These are phyloP conservation scores for Drosophila simulans DNA, from an alignment of 1,140 invertebrate species.

Conservation along the genomic window DNA sequence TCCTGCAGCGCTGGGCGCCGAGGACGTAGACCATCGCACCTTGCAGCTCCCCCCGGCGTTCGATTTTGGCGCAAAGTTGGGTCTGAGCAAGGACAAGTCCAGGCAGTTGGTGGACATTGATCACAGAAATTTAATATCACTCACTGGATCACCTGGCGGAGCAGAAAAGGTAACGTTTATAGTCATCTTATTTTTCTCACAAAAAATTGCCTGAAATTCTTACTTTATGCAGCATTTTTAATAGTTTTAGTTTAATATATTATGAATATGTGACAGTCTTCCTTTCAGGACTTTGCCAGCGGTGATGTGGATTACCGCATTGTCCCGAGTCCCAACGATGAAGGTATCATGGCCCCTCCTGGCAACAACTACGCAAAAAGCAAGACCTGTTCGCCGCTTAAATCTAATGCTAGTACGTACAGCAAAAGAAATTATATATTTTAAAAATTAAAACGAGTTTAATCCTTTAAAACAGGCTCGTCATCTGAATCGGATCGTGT, in stretches of 20 bases:
- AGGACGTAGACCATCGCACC: constrained; percentile 87
- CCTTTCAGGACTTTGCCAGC: constrained; percentile 53
- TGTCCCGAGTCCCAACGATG: constrained; percentile 25
- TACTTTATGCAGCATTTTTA: too few species aligned
- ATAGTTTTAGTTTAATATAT: too few species aligned
- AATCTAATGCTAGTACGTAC: constrained; percentile 83
- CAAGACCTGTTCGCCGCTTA: constrained; percentile 77
- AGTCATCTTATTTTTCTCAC: neutral
- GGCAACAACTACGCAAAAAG: constrained; percentile 46
- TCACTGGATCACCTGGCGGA: constrained; percentile 89
- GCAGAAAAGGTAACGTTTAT: constrained; percentile 67
- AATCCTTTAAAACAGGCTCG: constrained; percentile 47
- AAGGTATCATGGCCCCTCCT: constrained; percentile 69
- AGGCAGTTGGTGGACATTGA: constrained; percentile 88
- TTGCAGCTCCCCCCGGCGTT: constrained; percentile 73
- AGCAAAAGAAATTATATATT: neutral
- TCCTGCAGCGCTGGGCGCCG: constrained; percentile 80
- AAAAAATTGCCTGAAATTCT: too few species aligned
- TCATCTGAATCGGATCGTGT: constrained; percentile 75
- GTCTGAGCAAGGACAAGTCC: constrained; percentile 73
- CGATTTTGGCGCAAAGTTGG: constrained; percentile 65
- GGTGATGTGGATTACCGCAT: constrained; percentile 75
- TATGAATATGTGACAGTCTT: neutral
- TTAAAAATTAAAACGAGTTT: neutral
- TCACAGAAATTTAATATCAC: constrained; percentile 92